Evolutionary conservation across 2,888 invertebrate genomes (phyloP).

Genomic region (Stratiomys singularior): DNA sequence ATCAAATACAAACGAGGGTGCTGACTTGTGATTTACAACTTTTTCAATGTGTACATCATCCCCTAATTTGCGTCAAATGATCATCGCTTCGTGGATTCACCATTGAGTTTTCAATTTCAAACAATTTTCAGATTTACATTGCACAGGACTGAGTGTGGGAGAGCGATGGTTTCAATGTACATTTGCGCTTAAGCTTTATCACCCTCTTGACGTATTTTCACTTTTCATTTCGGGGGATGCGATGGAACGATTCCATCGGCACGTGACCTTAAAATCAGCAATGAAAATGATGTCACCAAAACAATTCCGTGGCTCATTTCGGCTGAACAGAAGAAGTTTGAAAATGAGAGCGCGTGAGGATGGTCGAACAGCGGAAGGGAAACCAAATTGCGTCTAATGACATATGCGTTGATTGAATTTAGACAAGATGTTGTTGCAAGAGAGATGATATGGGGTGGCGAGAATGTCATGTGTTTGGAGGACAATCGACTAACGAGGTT

Average conservation of each 20-base stretch:
- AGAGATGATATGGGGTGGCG: constrained; percentile 26
- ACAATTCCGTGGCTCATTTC: constrained; percentile 30
- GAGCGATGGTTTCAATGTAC: constrained; percentile 9
- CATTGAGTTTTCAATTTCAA: constrained; percentile 43
- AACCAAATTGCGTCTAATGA: constrained; percentile 53
- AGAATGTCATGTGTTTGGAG: constrained; percentile 48
- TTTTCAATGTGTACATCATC: constrained; percentile 32
- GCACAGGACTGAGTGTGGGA: neutral
- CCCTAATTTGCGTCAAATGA: constrained; percentile 43
- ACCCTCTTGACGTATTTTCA: constrained; percentile 40
- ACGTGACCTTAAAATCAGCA: constrained; percentile 52
- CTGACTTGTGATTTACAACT: constrained; percentile 37
- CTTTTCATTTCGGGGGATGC: constrained; percentile 8
- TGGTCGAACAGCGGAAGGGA: constrained; percentile 33
- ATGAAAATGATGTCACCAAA: constrained; percentile 48
- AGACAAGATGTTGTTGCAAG: constrained; percentile 6
- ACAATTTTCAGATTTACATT: constrained; percentile 41
- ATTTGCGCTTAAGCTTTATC: constrained; percentile 16
- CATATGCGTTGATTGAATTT: constrained; percentile 57
- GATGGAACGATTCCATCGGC: constrained; percentile 44
- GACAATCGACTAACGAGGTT: constrained; percentile 52
- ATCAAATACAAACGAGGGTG: neutral
- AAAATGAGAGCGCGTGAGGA: neutral
- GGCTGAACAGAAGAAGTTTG: neutral
- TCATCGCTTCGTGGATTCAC: constrained; percentile 28